Evolutionary conservation across 2,113 vertebrate species (phyloP), one percentile per base, ranked within the genome.

Genomic region (Saccopteryx bilineata): DNA sequence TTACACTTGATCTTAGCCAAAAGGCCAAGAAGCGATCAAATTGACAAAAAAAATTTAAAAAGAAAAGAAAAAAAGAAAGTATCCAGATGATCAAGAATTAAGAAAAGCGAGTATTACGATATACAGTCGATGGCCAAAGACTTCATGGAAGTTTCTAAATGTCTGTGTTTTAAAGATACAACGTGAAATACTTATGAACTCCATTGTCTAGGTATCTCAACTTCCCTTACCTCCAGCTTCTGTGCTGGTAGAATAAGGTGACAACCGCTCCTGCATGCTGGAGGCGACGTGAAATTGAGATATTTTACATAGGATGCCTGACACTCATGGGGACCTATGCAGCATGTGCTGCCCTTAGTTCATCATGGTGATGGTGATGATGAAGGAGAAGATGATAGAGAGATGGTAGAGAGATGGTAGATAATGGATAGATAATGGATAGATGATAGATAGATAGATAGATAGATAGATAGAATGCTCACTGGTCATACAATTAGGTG

Each of bases 231-330:
- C 52, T 60, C 14, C 24, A 7, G 21, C 69, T 81, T n/a, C 69
- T 19, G 48, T 11, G 5, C 69, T 17, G 61, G 48, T 31, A 26
- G 13, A 4, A 21, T 14, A 24, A 2, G 14, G 19, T 18, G 11
- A 1, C 13, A 18, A 21, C 74, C 3, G 1, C 7, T 9, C 58
- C n/a, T 21, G 9, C 17, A 10, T 19, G n/a, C 1, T 1, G 23
- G 74, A 15, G 23, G 24, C 7, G 24, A 17, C 0, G 0, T 31
- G 4, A 17, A 5, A 15, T 7, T 7, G 15, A 13, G 76, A 7
- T 4, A 0, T 2, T 68, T 13, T 78, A 14, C 0, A 8, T 5
- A 9, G 4, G 2, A n/a, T 1, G 7, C 28, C 50, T 19, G 9
- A 5, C 17, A 0, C 65, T 24, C 56, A 1, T 12, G 13, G n/a